phyloP scores from a whole-genome alignment of 2,888 invertebrate species.

The Drosophila heteroneura region DNA sequence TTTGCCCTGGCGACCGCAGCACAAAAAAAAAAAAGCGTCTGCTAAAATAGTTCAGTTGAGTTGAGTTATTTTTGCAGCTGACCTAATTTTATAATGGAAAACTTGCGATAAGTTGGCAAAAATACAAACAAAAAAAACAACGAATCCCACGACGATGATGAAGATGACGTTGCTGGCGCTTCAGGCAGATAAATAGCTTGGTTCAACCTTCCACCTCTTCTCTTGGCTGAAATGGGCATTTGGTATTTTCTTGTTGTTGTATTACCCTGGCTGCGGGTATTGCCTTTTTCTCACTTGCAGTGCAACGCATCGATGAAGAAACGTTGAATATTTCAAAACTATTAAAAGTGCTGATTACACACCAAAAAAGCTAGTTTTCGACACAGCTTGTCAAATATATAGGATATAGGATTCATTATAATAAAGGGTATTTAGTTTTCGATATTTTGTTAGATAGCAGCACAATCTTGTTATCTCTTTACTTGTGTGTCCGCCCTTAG shows the following conservation, averaged over 20 bases:
- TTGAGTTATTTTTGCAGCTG: conserved; percentile 82
- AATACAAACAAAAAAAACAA: conserved; percentile 33
- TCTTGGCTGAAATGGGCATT: conserved; percentile 28
- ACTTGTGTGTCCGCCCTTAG: conserved; percentile 40
- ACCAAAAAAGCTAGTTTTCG: neutral
- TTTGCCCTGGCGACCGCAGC: conserved; percentile 57
- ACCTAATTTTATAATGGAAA: conserved; percentile 83
- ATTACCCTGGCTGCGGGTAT: conserved; percentile 1
- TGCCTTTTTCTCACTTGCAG: neutral
- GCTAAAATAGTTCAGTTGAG: conserved; percentile 71
- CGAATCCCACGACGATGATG: conserved; percentile 39
- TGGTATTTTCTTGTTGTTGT: conserved; percentile 1
- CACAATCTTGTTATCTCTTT: conserved; percentile 18
- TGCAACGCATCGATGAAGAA: neutral
- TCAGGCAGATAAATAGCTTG: conserved; percentile 76
- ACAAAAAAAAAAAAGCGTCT: conserved; percentile 36
- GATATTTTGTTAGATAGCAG: neutral
- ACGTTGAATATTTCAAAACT: neutral
- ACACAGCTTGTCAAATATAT: neutral
- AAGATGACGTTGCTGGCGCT: conserved; percentile 56
- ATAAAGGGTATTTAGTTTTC: conserved; percentile 17
- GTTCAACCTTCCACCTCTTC: conserved; percentile 36
- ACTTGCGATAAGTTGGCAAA: conserved; percentile 78
- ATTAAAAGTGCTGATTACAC: neutral
- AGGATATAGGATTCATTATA: neutral